These are phyloP conservation scores for Erethizon dorsatum DNA, from an alignment of 2,797 vertebrate genomes.

Conservation along the genomic window DNA sequence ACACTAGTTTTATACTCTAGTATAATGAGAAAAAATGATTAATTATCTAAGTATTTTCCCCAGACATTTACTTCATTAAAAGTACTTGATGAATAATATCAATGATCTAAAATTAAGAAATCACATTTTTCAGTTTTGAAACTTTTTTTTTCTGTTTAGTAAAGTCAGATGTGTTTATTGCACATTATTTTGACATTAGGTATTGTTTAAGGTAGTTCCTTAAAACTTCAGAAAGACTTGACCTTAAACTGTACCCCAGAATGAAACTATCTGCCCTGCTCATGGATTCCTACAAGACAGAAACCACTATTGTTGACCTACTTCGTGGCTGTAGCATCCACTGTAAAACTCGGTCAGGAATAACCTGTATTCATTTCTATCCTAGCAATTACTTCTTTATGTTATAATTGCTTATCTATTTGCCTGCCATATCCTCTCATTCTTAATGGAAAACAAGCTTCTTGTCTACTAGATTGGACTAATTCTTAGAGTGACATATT, in stretches of 20 bases:
- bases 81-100: slow-evolving; percentile 16
- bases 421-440: background rate
- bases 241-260: background rate
- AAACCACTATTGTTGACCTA: slow-evolving; percentile 24
- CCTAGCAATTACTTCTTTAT: background rate
- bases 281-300: slow-evolving; percentile 12
- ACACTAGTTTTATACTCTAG: background rate
- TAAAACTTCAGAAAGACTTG: slow-evolving; percentile 20
- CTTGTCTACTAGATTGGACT: background rate
- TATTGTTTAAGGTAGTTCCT: background rate
- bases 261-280: background rate
- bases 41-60: slow-evolving; percentile 56
- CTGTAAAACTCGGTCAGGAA: slow-evolving; percentile 42
- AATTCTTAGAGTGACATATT: slow-evolving; percentile 1
- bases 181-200: background rate
- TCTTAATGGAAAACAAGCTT: slow-evolving; percentile 30
- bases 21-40: background rate
- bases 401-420: background rate
- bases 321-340: background rate
- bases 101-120: slow-evolving; percentile 34
- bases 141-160: background rate
- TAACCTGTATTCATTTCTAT: background rate
- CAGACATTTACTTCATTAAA: slow-evolving; percentile 59
- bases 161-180: background rate
- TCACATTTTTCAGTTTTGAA: background rate